Evolutionary conservation across 1,140 invertebrate genomes (phyloP), one percentile per base, ranked within the genome.

Genomic region (Musca vetustissima): DNA sequence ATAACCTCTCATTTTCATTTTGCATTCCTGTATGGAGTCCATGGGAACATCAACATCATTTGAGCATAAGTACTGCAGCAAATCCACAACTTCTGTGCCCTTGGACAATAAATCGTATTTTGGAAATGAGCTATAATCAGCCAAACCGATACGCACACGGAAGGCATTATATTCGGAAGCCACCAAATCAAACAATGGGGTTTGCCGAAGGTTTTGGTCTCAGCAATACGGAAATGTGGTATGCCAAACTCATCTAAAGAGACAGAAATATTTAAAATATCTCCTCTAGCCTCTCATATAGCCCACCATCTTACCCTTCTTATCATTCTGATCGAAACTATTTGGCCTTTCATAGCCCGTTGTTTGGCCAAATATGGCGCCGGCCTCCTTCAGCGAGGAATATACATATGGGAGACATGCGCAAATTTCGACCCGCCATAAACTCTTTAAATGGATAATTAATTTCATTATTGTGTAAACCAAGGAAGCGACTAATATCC

Each of bases 1-100:
- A 83, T 98, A 99, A 17, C 98, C 98, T n/a, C 98, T 98, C 13
- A 13, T 87, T 85, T 73, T 89, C 84, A 84, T 99, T 99, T 83
- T 99, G 97, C 96, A 99, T 98, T 68, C 97, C 98, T 7, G 97
- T 98, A 99, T 97, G 75, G 92, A 92, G 24, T 96, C 97, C 36
- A 97, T 87, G 1, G 95, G 93, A 11, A 98, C 93, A 83, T 99
- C 94, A 17, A 99, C 93, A 84, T 99, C 92, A 83, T 98, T 98
- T 24, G 96, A 97, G 80, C 97, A 99, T 13, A 99, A 83, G 80
- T 95, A 95, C 83, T 99, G 97, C 13, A 99, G 84, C 59, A 92
- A 88, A 49, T 96, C 88, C 0, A 98, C 91, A 1, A 97, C 95
- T 86, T 98, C 96, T 57, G 86, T 87, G 6, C 92, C 93, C 77